Evolutionary conservation across 1,140 invertebrate species (phyloP).

Genomic region (Sitodiplosis mosellana): DNA sequence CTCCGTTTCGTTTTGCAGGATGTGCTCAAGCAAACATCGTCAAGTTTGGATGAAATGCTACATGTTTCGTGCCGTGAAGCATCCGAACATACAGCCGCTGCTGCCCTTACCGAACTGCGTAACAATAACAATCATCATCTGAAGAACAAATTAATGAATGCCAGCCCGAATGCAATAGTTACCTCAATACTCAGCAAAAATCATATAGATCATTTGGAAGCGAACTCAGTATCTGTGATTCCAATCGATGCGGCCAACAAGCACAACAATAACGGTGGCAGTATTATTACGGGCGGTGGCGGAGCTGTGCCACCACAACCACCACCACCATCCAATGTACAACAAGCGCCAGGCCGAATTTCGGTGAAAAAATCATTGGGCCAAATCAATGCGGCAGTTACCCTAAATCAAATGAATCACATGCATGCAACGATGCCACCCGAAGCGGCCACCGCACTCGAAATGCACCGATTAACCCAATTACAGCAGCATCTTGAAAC

Average conservation of each 20-base stretch:
- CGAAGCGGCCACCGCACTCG: background rate
- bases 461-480: constrained; percentile 14
- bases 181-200: constrained; percentile 5
- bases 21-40: constrained; percentile 3
- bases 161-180: constrained; percentile 2
- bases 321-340: constrained; percentile 2
- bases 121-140: constrained; percentile 8
- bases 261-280: background rate
- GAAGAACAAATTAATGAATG: background rate
- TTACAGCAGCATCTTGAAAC: constrained; percentile 23
- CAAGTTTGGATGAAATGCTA: constrained; percentile 1
- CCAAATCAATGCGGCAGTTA: too few relatives aligned
- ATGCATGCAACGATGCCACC: background rate
- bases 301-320: background rate
- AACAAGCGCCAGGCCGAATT: constrained; percentile 1
- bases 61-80: constrained; percentile 10
- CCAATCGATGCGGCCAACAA: constrained; percentile 3
- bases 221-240: constrained; percentile 7
- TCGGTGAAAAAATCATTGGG: too few relatives aligned
- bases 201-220: constrained; percentile 5
- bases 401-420: too few relatives aligned
- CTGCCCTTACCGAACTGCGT: constrained; percentile 22
- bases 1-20: constrained; percentile 3
- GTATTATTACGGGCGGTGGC: background rate
- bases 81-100: constrained; percentile 20